Base-by-base conservation (phyloP, 2,888 invertebrate species). In the Napeogenes inachia region DNA sequence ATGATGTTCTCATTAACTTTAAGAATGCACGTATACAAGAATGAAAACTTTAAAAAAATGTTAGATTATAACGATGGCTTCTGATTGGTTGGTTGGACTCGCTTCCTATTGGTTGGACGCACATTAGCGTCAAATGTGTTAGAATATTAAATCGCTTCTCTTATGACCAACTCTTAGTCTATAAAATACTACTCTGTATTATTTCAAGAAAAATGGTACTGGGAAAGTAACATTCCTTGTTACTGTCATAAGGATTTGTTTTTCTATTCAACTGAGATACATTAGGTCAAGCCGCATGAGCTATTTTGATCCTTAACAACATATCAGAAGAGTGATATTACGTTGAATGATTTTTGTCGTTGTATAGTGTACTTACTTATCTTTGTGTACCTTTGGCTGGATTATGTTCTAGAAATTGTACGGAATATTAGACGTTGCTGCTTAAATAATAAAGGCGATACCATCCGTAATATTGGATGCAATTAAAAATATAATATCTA, bases 201-300 rank as follows among this genome's bases (percentile, higher is more conserved):
- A 78, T 77, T 74, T 73, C 73, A 74, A 71, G 70, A 72, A 71
- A 72, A 75, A 77, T 75, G 75, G 73, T 70, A 66, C 72, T 65
- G 61, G 67, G 64, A 72, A 72, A 79, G 79, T 79, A 77, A 73
- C 71, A 73, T 77, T 75, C 72, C 70, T 64, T 76, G 80, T 76
- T 75, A 72, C 73, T 72, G 73, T 75, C 74, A 70, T 68, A 68
- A 69, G 67, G 70, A 71, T 73, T 71, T 73, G 75, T 75, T 73
- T 74, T 73, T 70, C 70, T 71, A 63, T 67, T 62, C 61, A 60
- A 50, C 62, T 69, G 61, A 64, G 60, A 65, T 65, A 65, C 59
- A 60, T 21, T 62, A 42, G 53, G 60, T 10, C 3, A 46, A 56
- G 35, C 46, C 50, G 54, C 4, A 32, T 58, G 47, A 38, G 42